Percentiles rank a stretch among this genome's conserved stretches.
Evolutionary conservation across 2,797 vertebrate species (phyloP).

Genomic region (Muraenolepis orangiensis): DNA sequence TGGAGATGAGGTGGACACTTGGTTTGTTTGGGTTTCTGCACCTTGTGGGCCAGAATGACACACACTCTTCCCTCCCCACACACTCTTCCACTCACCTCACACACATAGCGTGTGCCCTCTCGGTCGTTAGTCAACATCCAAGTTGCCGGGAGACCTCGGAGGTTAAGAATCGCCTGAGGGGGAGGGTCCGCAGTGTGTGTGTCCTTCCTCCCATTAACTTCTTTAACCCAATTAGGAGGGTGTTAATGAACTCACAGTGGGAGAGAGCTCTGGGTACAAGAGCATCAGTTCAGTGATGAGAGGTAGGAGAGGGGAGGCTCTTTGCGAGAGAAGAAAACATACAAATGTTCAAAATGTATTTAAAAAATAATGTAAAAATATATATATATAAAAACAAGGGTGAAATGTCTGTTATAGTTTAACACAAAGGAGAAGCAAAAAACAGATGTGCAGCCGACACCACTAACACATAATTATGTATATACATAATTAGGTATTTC

Average conservation of each 20-base stretch:
- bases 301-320: not conserved
- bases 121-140: conserved; percentile 71
- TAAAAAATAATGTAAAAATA: not conserved
- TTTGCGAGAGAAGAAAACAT: not conserved
- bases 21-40: conserved; percentile 40
- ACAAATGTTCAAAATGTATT: not conserved
- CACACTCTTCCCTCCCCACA: no score
- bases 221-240: conserved; percentile 71
- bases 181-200: conserved; percentile 47
- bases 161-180: conserved; percentile 62
- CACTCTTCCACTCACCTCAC: no score
- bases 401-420: no score
- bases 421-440: no score
- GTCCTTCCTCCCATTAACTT: conserved; percentile 62
- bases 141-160: conserved; percentile 59
- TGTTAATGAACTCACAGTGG: conserved; percentile 65
- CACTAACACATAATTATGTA: no score
- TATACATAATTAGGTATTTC: no score
- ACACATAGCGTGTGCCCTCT: conserved; percentile 17
- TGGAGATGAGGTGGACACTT: conserved; percentile 60
- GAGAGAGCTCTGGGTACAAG: conserved; percentile 45
- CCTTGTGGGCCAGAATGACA: no score
- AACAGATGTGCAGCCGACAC: no score
- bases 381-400: conserved; percentile 31
- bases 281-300: conserved; percentile 40